phyloP scores from a whole-genome alignment of 1,140 invertebrate genomes.

The Pinna nobilis region DNA sequence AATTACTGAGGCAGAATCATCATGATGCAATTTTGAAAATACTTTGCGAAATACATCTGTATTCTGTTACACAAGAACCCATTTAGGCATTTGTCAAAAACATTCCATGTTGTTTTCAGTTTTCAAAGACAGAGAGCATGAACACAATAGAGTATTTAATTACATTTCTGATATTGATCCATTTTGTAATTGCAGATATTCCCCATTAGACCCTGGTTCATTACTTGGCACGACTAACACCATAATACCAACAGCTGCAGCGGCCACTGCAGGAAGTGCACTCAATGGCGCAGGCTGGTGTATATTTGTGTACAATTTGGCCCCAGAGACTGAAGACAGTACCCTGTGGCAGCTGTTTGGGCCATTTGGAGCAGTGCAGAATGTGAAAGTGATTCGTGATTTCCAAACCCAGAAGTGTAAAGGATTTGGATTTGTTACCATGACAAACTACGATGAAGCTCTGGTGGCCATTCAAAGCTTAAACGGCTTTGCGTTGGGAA shows the following conservation, averaged over 20 bases:
- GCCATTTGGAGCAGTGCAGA: conserved; percentile 98
- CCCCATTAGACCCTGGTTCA: conserved; percentile 66
- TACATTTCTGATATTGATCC: not conserved
- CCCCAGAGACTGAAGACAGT: conserved; percentile 98
- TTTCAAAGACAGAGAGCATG: not conserved
- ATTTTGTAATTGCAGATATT: conserved; percentile 64
- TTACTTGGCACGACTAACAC: conserved; percentile 59
- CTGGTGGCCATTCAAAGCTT: conserved; percentile 97
- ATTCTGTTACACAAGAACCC: no score
- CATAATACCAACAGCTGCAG: conserved; percentile 56
- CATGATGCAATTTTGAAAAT: no score
- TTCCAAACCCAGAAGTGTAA: conserved; percentile 99
- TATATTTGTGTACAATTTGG: conserved; percentile 99
- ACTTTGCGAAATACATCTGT: no score
- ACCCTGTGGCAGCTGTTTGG: conserved; percentile 99
- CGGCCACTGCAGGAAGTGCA: conserved; percentile 56
- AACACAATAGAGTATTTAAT: not conserved
- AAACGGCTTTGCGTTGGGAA: conserved; percentile 98
- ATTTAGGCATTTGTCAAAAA: no score
- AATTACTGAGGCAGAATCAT: no score
- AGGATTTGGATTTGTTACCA: conserved; percentile 99
- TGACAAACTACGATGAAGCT: conserved; percentile 99
- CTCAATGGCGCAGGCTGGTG: conserved; percentile 83
- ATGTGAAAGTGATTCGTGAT: conserved; percentile 96
- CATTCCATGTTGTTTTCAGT: no score